Base-by-base conservation (phyloP, 1,140 invertebrate species). In the Drosophila serrata region DNA sequence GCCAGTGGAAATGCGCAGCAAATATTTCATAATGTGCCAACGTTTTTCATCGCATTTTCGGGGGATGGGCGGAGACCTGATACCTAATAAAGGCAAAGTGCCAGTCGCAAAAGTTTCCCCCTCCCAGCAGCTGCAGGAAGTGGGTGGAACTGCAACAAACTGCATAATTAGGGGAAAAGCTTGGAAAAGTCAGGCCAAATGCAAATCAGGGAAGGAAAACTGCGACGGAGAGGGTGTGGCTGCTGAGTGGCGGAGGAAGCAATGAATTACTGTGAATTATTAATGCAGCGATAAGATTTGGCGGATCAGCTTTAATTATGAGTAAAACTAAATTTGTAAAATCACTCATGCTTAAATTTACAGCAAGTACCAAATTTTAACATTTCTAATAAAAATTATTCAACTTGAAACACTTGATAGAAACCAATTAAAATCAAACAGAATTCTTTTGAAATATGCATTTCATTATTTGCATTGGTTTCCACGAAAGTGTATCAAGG, bases 131-230 rank as follows among this genome's bases (percentile, higher is more conserved):
- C 31, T 45, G 19, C 22, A 35, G 35, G 46, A 33, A 33, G 33
- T 37, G 37, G 42, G 33, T 8, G 48, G 33, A 31, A 55, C 35
- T 53, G 61, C 60, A 57, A 35, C 33, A 58, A 67, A 59, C 53
- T 73, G 67, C 77, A 81, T 88, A 87, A 88, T 87, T 87, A 84
- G 61, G 61, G 69, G 63, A 43, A 62, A 70, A 33, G 22, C 45
- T 39, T 24, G 62, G 67, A 43, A 59, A 70, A 33, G 17, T 37
- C 31, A 24, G 35, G 33, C 62, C 53, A 86, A 86, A 82, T 82
- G 61, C 57, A 82, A 87, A 88, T 88, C 75, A 53, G 37, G 13
- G 19, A 12, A 17, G n/a, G 35, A 58, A 72, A 58, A 29, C 64
- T 17, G 27, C 8, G 13, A 24, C 0, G 6, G 3, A 29, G 29